A percentile compares a stretch with the other conserved stretches of the same genome.
These are phyloP conservation scores for Mesodorylaimus sp. DNA, from an alignment of 2,888 invertebrate species.

Conservation along the genomic window DNA sequence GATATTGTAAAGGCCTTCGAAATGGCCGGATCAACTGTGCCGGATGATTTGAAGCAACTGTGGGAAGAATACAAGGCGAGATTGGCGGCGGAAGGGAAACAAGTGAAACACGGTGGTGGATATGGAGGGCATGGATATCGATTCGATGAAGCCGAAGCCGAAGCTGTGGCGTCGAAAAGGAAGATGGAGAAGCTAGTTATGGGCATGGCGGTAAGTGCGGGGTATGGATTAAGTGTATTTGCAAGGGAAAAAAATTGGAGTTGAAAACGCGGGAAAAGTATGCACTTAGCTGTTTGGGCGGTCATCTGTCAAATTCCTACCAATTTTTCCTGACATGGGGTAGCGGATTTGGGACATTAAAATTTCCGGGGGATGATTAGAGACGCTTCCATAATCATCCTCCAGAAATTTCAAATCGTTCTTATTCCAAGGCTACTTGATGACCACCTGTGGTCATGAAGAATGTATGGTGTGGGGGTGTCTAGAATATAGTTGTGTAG, in stretches of 20 bases:
- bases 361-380: no score
- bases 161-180: conserved; percentile 79
- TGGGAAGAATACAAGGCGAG: conserved; percentile 74
- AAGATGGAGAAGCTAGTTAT: conserved; percentile 93
- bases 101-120: conserved; percentile 46
- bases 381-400: no score
- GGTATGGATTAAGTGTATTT: not conserved
- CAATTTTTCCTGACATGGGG: no score
- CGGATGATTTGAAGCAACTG: conserved; percentile 54
- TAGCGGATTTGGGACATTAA: no score
- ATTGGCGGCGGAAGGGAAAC: conserved; percentile 49
- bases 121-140: conserved; percentile 92
- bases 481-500: no score
- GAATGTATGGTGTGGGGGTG: no score
- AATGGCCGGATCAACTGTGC: conserved; percentile 54
- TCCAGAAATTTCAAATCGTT: no score
- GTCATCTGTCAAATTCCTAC: no score
- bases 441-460: no score
- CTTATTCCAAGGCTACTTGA: no score
- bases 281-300: not conserved
- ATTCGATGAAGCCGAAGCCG: conserved; percentile 93
- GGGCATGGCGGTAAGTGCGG: conserved; percentile 26
- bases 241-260: not conserved
- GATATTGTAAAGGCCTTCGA: conserved; percentile 55
- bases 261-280: not conserved